Base-by-base conservation (phyloP, 2,113 vertebrate species). In the Zosterops pallidus region DNA sequence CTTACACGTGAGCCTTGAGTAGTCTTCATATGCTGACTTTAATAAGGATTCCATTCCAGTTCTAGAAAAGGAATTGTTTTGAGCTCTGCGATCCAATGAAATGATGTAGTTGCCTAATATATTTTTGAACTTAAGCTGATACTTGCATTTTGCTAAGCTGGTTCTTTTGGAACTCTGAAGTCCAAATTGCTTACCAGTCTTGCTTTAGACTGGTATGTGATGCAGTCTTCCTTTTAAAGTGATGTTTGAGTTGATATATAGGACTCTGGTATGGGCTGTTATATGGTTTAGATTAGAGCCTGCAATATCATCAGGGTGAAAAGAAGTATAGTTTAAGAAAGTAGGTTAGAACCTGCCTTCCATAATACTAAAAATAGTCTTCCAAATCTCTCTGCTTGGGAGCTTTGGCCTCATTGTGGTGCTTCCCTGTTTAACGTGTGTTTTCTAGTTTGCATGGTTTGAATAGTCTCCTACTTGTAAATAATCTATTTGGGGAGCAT, bases 391-490 rank as follows among this genome's bases (percentile, higher is more conserved):
- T 88, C 78, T 94, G 14, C 55, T 15, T 88, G 77, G 77, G 35
- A 84, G 80, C 72, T 89, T 82, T 95, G 89, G 69, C 93, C 92
- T 96, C 88, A 64, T 95, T 96, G 79, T 92, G 42, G 37, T 75
- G 59, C 68, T 93, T 96, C 74, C 39, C 70, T 90, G 47, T 95
- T 96, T 96, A 94, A 89, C 3, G 0, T 1, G 64, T 67, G 57
- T 78, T 89, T 96, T 85, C 67, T 83, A 53, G 90, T 74, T 89
- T 84, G 72, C 94, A 16, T 95, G 64, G 63, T 90, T 93, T 81
- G 71, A 86, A 96, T 96, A 86, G 89, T 97, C 92, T 97, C 90
- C 96, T 95, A 67, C 35, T 95, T 92, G 89, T 94, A 86, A 90
- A 68, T 81, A 53, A 12, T 92, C 89, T 96, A 96, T 97, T 96